Evolutionary conservation across 2,797 vertebrate species (phyloP).

Genomic region (Sebastes melanostomus): DNA sequence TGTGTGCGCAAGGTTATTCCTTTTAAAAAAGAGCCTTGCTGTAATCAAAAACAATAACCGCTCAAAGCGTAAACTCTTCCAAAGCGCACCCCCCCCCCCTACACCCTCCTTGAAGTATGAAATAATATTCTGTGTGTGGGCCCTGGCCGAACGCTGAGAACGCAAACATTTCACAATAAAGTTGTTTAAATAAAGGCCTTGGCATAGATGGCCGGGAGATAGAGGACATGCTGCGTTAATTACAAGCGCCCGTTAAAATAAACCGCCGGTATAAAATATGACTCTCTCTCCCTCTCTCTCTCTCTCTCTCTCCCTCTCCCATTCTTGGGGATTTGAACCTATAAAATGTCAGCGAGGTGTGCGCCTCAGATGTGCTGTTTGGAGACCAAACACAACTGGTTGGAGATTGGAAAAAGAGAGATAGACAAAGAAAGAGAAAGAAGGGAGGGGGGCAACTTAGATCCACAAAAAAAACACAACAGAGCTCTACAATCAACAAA

Average conservation of each 20-base stretch:
- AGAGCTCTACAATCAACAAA: constrained; percentile 82
- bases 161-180: constrained; percentile 99
- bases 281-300: constrained; percentile 53
- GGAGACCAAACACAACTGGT: constrained; percentile 73
- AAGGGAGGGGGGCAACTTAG: constrained; percentile 23
- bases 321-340: constrained; percentile 86
- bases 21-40: constrained; percentile 85
- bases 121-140: constrained; percentile 99
- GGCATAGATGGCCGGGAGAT: constrained; percentile 94
- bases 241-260: constrained; percentile 97
- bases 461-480: constrained; percentile 60
- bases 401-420: constrained; percentile 39
- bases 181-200: constrained; percentile 98
- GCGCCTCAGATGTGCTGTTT: constrained; percentile 88
- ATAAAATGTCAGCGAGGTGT: constrained; percentile 93
- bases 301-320: neutral
- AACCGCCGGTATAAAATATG: constrained; percentile 91
- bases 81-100: constrained; percentile 64
- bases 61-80: constrained; percentile 90
- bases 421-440: constrained; percentile 64
- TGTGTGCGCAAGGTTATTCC: constrained; percentile 58
- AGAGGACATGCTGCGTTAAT: constrained; percentile 98
- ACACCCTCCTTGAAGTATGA: constrained; percentile 86
- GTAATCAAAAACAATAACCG: constrained; percentile 99
- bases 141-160: constrained; percentile 91